Conservation (phyloP, 2,797 vertebrate genomes). For the Tympanoctomys barrerae region DNA sequence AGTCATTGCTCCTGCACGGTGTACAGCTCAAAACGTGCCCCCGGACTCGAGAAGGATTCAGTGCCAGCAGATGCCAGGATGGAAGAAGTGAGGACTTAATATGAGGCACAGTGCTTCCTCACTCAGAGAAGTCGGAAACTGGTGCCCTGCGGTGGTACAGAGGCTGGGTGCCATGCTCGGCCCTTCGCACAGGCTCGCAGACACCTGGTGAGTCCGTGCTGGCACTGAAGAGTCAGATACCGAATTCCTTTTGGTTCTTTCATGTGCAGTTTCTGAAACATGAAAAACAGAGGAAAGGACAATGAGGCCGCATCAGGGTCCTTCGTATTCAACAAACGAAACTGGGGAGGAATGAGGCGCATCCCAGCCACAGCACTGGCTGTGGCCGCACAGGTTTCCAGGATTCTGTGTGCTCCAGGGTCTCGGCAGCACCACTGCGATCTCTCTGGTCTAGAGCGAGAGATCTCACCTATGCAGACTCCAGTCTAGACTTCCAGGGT, state of each 20-base stretch:
- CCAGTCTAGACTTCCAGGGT: background rate
- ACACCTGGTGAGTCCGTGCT: background rate
- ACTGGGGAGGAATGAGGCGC: background rate
- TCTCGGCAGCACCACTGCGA: background rate
- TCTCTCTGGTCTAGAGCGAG: background rate
- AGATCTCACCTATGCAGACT: background rate
- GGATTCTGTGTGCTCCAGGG: background rate
- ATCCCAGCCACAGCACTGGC: background rate
- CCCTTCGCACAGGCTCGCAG: background rate
- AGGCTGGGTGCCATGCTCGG: fast-evolving
- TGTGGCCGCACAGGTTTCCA: background rate
- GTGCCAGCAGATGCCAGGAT: background rate
- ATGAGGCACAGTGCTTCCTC: background rate
- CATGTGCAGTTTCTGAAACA: background rate
- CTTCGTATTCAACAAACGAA: background rate
- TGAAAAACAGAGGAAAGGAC: background rate
- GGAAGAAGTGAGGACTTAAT: background rate
- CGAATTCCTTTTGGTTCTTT: background rate
- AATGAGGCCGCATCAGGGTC: background rate
- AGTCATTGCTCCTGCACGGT: background rate
- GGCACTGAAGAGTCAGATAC: background rate
- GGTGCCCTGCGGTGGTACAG: background rate
- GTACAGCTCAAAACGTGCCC: background rate
- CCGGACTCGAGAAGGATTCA: background rate
- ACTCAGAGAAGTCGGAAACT: background rate